A percentile compares a stretch with the other conserved stretches of the same genome.
Conservation (phyloP, 2,113 vertebrate species). For the Martes martes region DNA sequence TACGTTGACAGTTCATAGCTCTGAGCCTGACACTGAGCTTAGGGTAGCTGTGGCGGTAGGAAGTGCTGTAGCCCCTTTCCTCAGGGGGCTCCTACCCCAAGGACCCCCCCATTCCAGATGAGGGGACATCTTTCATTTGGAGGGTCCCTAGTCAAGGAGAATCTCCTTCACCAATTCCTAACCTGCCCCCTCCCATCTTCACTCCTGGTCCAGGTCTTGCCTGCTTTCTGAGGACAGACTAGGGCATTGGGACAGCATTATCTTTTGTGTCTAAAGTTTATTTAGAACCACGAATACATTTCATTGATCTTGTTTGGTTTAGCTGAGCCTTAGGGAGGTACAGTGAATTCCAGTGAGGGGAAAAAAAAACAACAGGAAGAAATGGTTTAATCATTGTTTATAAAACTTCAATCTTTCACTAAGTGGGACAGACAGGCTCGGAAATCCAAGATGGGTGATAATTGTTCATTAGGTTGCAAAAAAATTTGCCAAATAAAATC, state of each 20-base stretch:
- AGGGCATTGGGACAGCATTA: background rate
- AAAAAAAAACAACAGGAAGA: background rate
- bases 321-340: slow-evolving; percentile 5
- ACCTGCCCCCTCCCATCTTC: background rate
- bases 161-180: background rate
- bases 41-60: background rate
- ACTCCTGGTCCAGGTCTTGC: background rate
- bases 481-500: slow-evolving; percentile 31
- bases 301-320: slow-evolving; percentile 34
- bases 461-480: background rate
- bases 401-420: background rate
- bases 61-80: background rate
- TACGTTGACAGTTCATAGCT: background rate
- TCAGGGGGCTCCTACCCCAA: background rate
- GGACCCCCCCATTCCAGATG: background rate
- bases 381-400: background rate
- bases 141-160: background rate
- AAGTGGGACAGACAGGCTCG: background rate
- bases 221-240: background rate
- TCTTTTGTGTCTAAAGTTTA: background rate
- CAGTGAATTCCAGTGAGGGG: slow-evolving; percentile 16
- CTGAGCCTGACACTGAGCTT: background rate
- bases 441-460: background rate
- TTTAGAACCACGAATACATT: slow-evolving; percentile 29
- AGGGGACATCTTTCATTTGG: background rate